Percentiles rank a stretch among this genome's conserved stretches.
Evolutionary conservation across 2,113 vertebrate species (phyloP).

Genomic region (Alouatta palliata): DNA sequence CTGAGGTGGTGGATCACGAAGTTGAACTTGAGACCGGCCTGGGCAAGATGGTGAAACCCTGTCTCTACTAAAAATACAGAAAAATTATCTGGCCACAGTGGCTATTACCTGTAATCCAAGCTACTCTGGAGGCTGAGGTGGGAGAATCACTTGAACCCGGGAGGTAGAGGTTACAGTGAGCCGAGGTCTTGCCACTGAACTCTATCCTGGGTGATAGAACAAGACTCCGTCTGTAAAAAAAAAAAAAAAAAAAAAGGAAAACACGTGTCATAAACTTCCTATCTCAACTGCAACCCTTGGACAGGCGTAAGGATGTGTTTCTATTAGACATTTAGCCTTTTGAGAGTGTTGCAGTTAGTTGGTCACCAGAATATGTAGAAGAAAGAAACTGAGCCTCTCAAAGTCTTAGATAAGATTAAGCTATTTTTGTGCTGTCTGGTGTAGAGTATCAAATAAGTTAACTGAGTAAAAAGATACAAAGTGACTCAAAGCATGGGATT

Average conservation of each 20-base stretch:
- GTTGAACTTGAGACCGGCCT: too few species aligned
- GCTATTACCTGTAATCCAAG: too few species aligned
- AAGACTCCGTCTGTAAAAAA: too few species aligned
- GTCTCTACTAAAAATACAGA: too few species aligned
- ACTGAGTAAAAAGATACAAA: constrained; percentile 36
- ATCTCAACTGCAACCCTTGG: background rate
- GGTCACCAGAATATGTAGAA: background rate
- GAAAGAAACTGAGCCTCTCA: constrained; percentile 49
- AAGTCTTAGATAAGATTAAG: constrained; percentile 47
- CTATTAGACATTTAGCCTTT: constrained; percentile 9
- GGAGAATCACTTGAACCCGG: too few species aligned
- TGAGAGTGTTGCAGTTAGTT: background rate
- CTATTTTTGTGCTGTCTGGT: constrained; percentile 38
- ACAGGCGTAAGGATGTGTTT: constrained; percentile 4
- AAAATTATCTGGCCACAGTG: too few species aligned
- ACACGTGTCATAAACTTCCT: background rate
- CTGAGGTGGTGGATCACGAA: too few species aligned
- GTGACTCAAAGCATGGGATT: background rate
- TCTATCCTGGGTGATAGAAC: too few species aligned
- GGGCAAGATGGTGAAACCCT: too few species aligned
- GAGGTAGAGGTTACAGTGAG: too few species aligned
- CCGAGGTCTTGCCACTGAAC: too few species aligned
- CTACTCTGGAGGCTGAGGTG: too few species aligned
- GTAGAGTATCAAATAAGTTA: constrained; percentile 31
- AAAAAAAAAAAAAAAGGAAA: background rate